Conservation (phyloP, 2,888 invertebrate species). For the Poecilobothrus nobilitatus region DNA sequence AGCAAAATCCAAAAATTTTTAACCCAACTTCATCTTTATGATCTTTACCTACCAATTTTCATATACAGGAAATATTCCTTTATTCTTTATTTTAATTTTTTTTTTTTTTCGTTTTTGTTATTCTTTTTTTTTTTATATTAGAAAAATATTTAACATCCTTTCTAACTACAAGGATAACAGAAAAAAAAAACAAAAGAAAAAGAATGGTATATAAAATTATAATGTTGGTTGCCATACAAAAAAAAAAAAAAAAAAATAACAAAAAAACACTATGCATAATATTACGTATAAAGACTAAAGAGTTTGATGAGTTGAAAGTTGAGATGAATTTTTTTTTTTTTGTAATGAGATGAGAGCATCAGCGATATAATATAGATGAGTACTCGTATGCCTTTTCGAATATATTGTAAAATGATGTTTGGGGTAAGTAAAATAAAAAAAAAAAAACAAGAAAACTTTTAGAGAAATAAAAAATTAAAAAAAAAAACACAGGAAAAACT, state of each 20-base stretch:
- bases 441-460: not conserved
- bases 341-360: not conserved
- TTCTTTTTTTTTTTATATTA: not conserved
- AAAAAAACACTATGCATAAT: not conserved
- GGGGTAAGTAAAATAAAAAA: not conserved
- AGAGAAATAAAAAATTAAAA: not conserved
- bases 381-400: not conserved
- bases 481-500: not conserved
- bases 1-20: not conserved
- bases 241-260: too few species aligned
- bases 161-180: not conserved
- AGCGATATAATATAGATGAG: too few species aligned
- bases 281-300: not conserved
- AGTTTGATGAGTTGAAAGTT: not conserved
- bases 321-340: not conserved
- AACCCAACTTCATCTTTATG: not conserved
- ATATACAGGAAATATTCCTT: too few species aligned
- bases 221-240: not conserved
- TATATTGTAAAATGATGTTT: not conserved
- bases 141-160: conserved; percentile 1
- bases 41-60: not conserved
- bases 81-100: too few species aligned
- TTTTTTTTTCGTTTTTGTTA: too few species aligned
- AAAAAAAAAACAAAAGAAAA: not conserved
- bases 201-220: not conserved